Evolutionary conservation across 2,113 vertebrate species (phyloP), one percentile per base, ranked within the genome.

Genomic region (Aplodontia rufa): DNA sequence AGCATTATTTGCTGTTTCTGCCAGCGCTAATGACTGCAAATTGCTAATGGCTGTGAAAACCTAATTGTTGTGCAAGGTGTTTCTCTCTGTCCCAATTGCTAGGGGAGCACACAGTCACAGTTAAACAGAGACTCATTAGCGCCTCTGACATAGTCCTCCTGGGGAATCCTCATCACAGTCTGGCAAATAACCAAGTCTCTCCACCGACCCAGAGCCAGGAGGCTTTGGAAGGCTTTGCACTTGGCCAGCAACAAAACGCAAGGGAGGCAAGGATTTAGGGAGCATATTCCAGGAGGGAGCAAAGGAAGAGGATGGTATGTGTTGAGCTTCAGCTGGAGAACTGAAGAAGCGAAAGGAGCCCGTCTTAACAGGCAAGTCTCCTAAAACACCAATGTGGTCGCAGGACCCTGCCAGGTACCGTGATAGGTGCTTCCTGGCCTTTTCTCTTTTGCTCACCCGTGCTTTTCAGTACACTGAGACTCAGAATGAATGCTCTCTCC

Each of bases 1-100:
- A 55, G 72, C 66, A 76, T 92, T 80, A 72, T 81, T 76, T 95
- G 95, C 82, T 83, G 64, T 90, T 80, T 96, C 81, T 72, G 51
- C 0, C 58, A 1, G 92, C 94, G 94, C 90, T 97, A 97, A 98
- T 97, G 87, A 97, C 90, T 91, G 69, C 80, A 95, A 95, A 94
- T 92, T 95, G 97, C 93, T 97, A 94, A 97, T 93, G 78, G 82
- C 91, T 96, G 97, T 96, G 96, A 97, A 96, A 94, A 96, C 93
- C 96, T 97, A 96, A 97, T 96, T 98, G 96, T 94, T 72, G 84
- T 79, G 60, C 88, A 97, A 97, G 96, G 97, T 97, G 95, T 96
- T 96, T 91, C 97, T 94, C 85, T 88, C 87, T 83, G 86, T 94
- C 81, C 86, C 75, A 71, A 80, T 74, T 93, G 80, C 94, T 69